Percentiles rank a stretch among this genome's conserved stretches.
Conservation (phyloP, 2,113 vertebrate species). For the Bolborhynchus lineola region DNA sequence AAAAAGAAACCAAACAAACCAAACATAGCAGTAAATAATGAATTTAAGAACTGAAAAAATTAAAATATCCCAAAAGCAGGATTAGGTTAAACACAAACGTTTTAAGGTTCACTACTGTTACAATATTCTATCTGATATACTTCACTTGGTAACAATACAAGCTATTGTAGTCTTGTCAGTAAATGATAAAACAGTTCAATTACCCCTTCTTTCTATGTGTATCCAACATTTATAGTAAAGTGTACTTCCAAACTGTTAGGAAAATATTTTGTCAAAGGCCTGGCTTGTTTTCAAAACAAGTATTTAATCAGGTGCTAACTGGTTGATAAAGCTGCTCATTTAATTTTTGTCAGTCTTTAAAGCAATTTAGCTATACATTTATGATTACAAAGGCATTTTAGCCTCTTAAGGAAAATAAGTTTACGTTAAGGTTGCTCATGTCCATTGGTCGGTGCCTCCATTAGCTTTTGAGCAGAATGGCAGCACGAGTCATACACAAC, state of each 20-base stretch:
- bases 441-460: not conserved
- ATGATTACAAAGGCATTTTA: not conserved
- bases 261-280: not conserved
- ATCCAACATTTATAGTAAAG: not conserved
- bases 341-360: not conserved
- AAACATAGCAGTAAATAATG: constrained; percentile 28
- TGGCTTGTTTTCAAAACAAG: constrained; percentile 15
- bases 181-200: constrained; percentile 66
- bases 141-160: constrained; percentile 49
- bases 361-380: not conserved
- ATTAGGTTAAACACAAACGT: constrained; percentile 50
- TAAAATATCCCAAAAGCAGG: constrained; percentile 31
- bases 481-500: not conserved
- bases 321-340: not conserved
- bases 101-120: constrained; percentile 56
- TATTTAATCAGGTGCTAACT: not conserved
- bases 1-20: not conserved
- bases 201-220: constrained; percentile 32
- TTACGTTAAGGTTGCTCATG: not conserved
- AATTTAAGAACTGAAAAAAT: constrained; percentile 51
- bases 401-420: not conserved
- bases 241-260: not conserved
- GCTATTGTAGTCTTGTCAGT: constrained; percentile 40
- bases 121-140: constrained; percentile 50
- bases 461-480: not conserved